Conservation (phyloP, 1,140 invertebrate species). For the Drosophila leontia region DNA sequence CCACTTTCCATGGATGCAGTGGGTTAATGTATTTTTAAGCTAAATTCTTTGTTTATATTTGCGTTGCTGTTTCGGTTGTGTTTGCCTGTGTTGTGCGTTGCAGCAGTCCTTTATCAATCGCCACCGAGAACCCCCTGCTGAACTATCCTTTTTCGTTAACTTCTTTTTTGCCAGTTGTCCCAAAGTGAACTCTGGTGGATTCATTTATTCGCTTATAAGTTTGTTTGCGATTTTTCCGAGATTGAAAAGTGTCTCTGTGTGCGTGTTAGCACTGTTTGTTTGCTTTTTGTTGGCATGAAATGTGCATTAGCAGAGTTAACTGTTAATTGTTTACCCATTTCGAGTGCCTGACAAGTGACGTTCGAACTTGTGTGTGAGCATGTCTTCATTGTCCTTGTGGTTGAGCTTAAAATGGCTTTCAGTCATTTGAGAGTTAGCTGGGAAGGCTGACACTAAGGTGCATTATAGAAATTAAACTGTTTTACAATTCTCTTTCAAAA, state of each 20-base stretch:
- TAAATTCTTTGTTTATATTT: slow-evolving; percentile 84
- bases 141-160: slow-evolving; percentile 7
- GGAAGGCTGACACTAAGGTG: not conserved
- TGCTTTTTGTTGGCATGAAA: slow-evolving; percentile 71
- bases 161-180: slow-evolving; percentile 20
- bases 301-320: slow-evolving; percentile 76
- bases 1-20: slow-evolving; percentile 38
- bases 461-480: not conserved
- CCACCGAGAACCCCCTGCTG: slow-evolving; percentile 4
- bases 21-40: slow-evolving; percentile 83
- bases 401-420: slow-evolving; percentile 3
- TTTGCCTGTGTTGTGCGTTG: slow-evolving; percentile 61
- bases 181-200: slow-evolving; percentile 66
- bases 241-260: slow-evolving; percentile 35
- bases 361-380: not conserved
- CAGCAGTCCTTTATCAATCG: slow-evolving; percentile 32
- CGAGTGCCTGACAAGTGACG: slow-evolving; percentile 41
- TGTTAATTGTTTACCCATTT: slow-evolving; percentile 70
- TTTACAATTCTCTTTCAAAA: not conserved
- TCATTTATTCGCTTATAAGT: slow-evolving; percentile 73
- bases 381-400: slow-evolving; percentile 25
- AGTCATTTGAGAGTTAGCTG: slow-evolving; percentile 2
- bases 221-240: slow-evolving; percentile 59
- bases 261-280: slow-evolving; percentile 43
- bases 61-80: slow-evolving; percentile 67